Evolutionary conservation across 2,888 invertebrate genomes (phyloP).

Genomic region (Unio delphinus): DNA sequence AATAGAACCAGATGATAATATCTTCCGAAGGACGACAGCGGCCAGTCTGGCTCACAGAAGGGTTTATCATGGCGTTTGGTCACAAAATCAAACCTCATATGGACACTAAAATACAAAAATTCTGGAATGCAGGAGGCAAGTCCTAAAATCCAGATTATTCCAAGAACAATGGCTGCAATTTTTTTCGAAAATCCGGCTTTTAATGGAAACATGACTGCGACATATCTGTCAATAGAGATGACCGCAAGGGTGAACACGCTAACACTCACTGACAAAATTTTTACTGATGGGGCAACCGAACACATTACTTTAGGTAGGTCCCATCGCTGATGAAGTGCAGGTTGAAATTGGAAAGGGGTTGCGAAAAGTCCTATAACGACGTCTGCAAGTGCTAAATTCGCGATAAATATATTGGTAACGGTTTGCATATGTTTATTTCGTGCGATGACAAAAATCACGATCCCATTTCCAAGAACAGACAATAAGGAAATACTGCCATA

Average conservation of each 20-base stretch:
- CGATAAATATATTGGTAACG: conserved; percentile 87
- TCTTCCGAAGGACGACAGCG: conserved; percentile 54
- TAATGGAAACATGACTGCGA: conserved; percentile 72
- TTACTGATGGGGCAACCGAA: conserved; percentile 89
- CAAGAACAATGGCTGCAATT: conserved; percentile 82
- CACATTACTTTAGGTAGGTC: conserved; percentile 89
- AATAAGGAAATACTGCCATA: conserved; percentile 87
- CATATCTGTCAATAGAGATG: conserved; percentile 88
- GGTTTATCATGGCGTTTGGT: conserved; percentile 46
- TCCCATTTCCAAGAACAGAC: conserved; percentile 85
- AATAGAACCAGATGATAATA: conserved; percentile 69
- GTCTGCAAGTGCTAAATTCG: conserved; percentile 88
- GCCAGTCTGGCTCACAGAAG: conserved; percentile 61
- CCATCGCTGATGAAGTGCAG: conserved; percentile 89
- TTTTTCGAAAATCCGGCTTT: conserved; percentile 81
- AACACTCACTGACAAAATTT: conserved; percentile 89
- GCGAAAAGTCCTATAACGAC: conserved; percentile 89
- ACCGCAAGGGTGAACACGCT: conserved; percentile 90
- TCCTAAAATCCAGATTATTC: conserved; percentile 83
- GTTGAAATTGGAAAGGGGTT: conserved; percentile 92
- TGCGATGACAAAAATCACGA: conserved; percentile 89
- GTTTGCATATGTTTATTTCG: conserved; percentile 85
- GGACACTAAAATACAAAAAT: conserved; percentile 70
- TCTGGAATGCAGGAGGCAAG: conserved; percentile 77
- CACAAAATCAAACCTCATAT: conserved; percentile 16